Base-by-base conservation (phyloP, 2,113 vertebrate genomes). In the Myanophis thanlyinensis region DNA sequence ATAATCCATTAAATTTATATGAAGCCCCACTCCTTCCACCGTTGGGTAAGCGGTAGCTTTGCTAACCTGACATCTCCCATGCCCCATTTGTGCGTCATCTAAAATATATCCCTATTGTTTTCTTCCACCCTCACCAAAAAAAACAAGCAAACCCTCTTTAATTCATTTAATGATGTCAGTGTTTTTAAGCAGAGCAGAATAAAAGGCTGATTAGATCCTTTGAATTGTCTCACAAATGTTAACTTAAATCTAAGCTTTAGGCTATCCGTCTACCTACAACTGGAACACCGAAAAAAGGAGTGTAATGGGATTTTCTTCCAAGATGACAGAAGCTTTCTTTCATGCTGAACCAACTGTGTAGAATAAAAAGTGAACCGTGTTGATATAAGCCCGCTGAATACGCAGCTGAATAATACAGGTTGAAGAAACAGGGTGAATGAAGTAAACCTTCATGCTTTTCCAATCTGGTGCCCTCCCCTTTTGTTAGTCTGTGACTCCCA, bases 261-360 rank as follows among this genome's bases (percentile, higher is more conserved):
- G 98, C 98, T 98, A 98, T 97, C 96, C 97, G 97, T 98, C 98
- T 98, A 98, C 98, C 98, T 98, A 98, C 98, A 98, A 98, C 97
- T 99, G 98, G 98, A 98, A 35, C 25, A 99, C 97, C 97, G 97
- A 98, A 98, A 98, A 97, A 97, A 98, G 52, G 90, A 98, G 98
- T 98, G 99, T 99, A 99, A 98, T 98, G 99, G 98, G 98, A 97
- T 97, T 98, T 98, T 98, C 96, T 98, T 98, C 98, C 98, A 98
- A 98, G 98, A 98, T 98, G 98, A 98, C 98, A 98, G 98, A 87
- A 98, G 98, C 97, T 98, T 98, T 98, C 97, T 97, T 98, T 88
- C 87, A 88, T 95, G 96, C 97, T 96, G 97, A 97, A 98, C 98
- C 97, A 98, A 98, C 97, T 98, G 97, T 97, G 97, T 98, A 98